Base-by-base conservation (phyloP, 2,888 invertebrate genomes). In the Eilema griseolum region DNA sequence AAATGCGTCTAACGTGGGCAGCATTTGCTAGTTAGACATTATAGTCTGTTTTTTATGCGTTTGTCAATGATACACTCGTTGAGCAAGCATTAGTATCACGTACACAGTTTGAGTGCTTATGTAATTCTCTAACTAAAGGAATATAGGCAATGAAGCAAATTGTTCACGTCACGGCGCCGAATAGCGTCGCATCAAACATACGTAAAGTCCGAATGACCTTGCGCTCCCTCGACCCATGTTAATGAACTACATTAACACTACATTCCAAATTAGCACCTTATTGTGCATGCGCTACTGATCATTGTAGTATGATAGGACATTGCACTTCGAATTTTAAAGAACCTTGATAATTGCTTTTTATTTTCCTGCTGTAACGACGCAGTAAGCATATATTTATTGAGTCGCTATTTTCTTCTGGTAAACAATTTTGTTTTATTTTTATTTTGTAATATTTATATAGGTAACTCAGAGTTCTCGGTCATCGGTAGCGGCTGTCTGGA, bases 201-300 rank as follows among this genome's bases (percentile, higher is more conserved):
- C 60, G 24, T 46, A 61, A 63, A 66, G 69, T 62, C 76, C 62
- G 71, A 74, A 74, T 85, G 88, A 84, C 90, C 90, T 90, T 90
- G 90, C 77, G 70, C 60, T 66, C 60, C 78, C 77, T 75, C 82
- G 77, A 74, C 77, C 78, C 79, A 82, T 88, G 89, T 86, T 89
- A 90, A 89, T 88, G 89, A 89, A 88, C 87, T 81, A 79, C 78
- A 74, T 74, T 77, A 79, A 82, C 80, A 76, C 80, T 76, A 78
- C 71, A 85, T 84, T 83, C 84, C 83, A 83, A 89, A 89, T 90
- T 90, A 89, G 79, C 86, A 85, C 87, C 84, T 88, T 87, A 85
- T 83, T 85, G 82, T 83, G 72, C 78, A 81, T 74, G 73, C 71
- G 74, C 77, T 81, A 83, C 72, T 69, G 75, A 70, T 71, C 71